Base-by-base conservation (phyloP, 2,888 invertebrate species). In the Teleogryllus oceanicus region DNA sequence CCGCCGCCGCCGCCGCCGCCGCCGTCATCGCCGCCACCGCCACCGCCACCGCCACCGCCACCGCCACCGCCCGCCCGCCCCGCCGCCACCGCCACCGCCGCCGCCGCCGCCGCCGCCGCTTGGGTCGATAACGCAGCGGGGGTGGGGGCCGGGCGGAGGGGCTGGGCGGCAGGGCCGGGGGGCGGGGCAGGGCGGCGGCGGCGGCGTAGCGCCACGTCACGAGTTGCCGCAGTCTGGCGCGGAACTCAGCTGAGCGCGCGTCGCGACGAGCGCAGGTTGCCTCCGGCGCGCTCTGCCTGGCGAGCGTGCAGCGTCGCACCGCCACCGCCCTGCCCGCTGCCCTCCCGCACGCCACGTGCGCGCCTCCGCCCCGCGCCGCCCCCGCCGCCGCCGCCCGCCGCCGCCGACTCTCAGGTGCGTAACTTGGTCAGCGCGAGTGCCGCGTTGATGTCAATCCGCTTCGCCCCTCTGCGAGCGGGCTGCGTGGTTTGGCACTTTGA, bases 201-300 rank as follows among this genome's bases (percentile, higher is more conserved):
- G 16, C 16, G 62, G 62, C 62, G 62, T n/a, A n/a, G n/a, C 13
- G 62, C 62, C 62, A 62, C 62, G 62, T 62, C 62, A 62, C 62
- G 62, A 16, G 62, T 62, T 62, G 62, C 62, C 62, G 62, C 62
- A 62, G 62, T 62, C 62, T 62, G 62, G 62, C 62, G 62, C 62
- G 62, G 62, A 62, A 62, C 62, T 62, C 62, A 62, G 62, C 62
- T 62, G 62, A 13, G 13, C 62, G 62, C 62, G 62, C 62, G 1
- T 62, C 62, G 13, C 62, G 13, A n/a, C n/a, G 16, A n/a, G 62
- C 62, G 62, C 16, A 37, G 37, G 37, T 37, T 37, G 37, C 37
- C 37, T 37, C 37, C 62, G 62, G 62, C 62, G 62, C 62, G 13
- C 62, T n/a, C 62, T 37, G 37, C 37, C 8, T 37, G 37, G 37